These are phyloP conservation scores for Bolborhynchus lineola DNA, from an alignment of 2,113 vertebrate genomes.

Conservation along the genomic window DNA sequence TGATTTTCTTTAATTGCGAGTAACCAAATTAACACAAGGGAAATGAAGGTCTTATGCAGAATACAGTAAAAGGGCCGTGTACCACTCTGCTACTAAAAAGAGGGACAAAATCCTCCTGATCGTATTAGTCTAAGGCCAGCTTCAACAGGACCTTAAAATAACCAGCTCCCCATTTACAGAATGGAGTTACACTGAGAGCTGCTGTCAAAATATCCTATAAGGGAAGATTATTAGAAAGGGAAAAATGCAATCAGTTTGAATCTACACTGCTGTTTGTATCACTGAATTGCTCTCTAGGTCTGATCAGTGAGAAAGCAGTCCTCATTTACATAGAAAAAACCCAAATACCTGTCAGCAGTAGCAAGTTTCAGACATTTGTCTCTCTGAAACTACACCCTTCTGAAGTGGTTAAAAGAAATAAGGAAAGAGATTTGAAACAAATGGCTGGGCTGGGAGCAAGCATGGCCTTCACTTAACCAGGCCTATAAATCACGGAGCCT, in stretches of 20 bases:
- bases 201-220: neutral
- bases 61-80: neutral
- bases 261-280: neutral
- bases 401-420: conserved; percentile 19
- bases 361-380: neutral
- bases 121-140: neutral
- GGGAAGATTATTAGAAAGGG: neutral
- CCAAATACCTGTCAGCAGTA: neutral
- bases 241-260: neutral
- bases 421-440: conserved; percentile 79
- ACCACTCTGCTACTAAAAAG: neutral
- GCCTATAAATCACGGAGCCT: conserved; percentile 83
- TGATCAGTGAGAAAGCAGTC: neutral
- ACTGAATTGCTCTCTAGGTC: neutral
- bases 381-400: conserved; percentile 7
- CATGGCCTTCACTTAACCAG: conserved; percentile 87
- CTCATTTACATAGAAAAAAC: neutral
- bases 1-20: neutral
- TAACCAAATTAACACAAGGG: neutral
- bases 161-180: neutral
- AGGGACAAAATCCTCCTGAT: neutral
- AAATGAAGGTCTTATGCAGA: neutral
- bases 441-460: conserved; percentile 79
- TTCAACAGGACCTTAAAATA: neutral
- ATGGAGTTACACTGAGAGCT: neutral